A percentile compares a stretch with the other conserved stretches of the same genome.
These are phyloP conservation scores for Zoanthus solanderi DNA, from an alignment of 92 coral and sea anemone genomes.

Conservation along the genomic window DNA sequence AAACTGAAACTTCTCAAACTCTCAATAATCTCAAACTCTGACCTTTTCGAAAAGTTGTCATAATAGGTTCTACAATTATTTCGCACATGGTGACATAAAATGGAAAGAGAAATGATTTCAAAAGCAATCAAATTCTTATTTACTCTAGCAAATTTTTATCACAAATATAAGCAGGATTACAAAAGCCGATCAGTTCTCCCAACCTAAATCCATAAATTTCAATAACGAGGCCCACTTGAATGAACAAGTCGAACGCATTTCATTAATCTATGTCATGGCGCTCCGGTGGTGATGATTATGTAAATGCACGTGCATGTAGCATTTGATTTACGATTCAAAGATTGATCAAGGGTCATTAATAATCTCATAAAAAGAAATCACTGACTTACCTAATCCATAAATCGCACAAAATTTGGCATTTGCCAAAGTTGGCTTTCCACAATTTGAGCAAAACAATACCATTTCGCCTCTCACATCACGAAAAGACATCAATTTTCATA, in stretches of 20 bases:
- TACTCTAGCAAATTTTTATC: conserved; percentile 2
- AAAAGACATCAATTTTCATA: not conserved
- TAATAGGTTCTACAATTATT: not conserved
- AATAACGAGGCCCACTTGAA: not conserved
- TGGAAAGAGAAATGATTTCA: conserved; percentile 9
- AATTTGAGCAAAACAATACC: conserved; percentile 14
- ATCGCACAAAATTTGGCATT: conserved; percentile 26
- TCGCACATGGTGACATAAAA: not conserved
- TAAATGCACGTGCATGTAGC: conserved; percentile 14
- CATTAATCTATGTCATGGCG: not conserved
- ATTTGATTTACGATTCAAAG: not conserved
- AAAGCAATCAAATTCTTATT: conserved; percentile 6
- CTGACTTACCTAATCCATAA: conserved; percentile 31
- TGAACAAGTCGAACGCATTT: not conserved
- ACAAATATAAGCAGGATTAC: not conserved
- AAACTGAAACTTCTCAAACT: too few species aligned
- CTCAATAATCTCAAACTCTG: too few species aligned
- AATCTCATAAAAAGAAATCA: conserved; percentile 13
- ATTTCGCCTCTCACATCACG: conserved; percentile 22
- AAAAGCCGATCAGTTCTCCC: not conserved
- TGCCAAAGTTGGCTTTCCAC: conserved; percentile 27
- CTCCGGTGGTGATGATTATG: conserved; percentile 14
- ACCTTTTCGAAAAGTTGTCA: not conserved
- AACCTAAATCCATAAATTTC: not conserved
- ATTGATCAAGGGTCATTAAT: conserved; percentile 11